Base-by-base conservation (phyloP, 1,140 invertebrate genomes). In the Diprion similis region DNA sequence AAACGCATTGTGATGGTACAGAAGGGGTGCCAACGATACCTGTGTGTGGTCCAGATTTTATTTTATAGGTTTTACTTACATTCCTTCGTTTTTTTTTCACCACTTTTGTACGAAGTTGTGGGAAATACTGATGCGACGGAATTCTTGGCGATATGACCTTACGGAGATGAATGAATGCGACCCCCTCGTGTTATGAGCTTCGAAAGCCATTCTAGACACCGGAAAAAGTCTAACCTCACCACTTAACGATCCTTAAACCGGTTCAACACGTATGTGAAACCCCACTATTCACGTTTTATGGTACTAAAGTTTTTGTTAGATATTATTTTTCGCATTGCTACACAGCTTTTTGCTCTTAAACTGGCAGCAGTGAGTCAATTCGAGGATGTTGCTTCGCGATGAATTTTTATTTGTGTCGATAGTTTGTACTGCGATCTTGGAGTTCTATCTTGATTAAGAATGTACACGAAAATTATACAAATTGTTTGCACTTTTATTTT, bases 211-310 rank as follows among this genome's bases (percentile, higher is more conserved):
- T 59, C 11, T 8, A 0, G 51, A 59, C 51, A 59, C 51, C 51
- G 51, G 51, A 59, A 59, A 59, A 59, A 8, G 51, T 59, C 9
- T 59, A 59, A 59, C 11, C 9, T 59, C 51, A 8, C 51, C n/a
- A 59, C 51, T 59, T 59, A 59, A 59, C 51, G 51, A 59, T 59
- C 51, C 51, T 59, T 59, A 17, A 59, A 59, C 51, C 51, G 51
- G 51, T 59, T 59, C 51, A 59, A 17, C 51, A 7, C 24, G n/a
- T 15, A 59, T 15, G n/a, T 59, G 11, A 15, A 17, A 6, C n/a
- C 51, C 51, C 51, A 13, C 51, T 59, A 59, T 59, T 8, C 51
- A 13, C n/a, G 51, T 6, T 17, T 59, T 59, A 13, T 17, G 24
- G 51, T 59, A 8, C 11, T 59, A 9, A 6, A 4, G 51, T 59